Evolutionary conservation across 1,140 invertebrate species (phyloP), one percentile per base, ranked within the genome.

Genomic region (Pectinophora gossypiella): DNA sequence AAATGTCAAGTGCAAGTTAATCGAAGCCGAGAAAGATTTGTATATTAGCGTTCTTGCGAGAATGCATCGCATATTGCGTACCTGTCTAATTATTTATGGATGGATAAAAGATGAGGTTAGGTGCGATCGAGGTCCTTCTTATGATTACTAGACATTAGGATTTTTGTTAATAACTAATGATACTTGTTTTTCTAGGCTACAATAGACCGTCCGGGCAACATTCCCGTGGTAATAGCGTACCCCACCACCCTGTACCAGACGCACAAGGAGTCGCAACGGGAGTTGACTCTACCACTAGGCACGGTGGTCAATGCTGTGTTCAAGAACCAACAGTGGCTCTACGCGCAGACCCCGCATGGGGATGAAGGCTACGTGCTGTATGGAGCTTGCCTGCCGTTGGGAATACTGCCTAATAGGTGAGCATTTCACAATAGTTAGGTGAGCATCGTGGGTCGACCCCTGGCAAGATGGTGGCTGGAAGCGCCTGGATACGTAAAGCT

Each of bases 281-380:
- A 95, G 75, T 85, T 94, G 23, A 87, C 91, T 0, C 71, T 96
- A 47, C 94, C 94, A 0, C 80, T 95, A 43, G 94, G 95, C 6
- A 95, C 94, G 73, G 94, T 96, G 2, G 94, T 96, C 0, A 96
- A 95, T 71, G 94, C 94, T 0, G 91, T 95, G 4, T 96, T 95
- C 75, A 95, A 95, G 78, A 95, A 94, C 61, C 91, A 94, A 59
- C 90, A 91, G 58, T 96, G 95, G 95, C 73, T 96, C 1, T 95
- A 95, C 64, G 93, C 94, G 1, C 94, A 95, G 72, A 95, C 94
- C 0, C 93, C 94, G 1, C 93, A 94, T 57, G 92, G 90, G 0
- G 91, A 94, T 51, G 94, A 95, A 72, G 94, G 94, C 0, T 95
- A 95, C 56, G 92, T 95, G 15, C 89, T 92, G 27, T 95, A 95